phyloP scores from a whole-genome alignment of 1,140 invertebrate species.

The Whitmania pigra region DNA sequence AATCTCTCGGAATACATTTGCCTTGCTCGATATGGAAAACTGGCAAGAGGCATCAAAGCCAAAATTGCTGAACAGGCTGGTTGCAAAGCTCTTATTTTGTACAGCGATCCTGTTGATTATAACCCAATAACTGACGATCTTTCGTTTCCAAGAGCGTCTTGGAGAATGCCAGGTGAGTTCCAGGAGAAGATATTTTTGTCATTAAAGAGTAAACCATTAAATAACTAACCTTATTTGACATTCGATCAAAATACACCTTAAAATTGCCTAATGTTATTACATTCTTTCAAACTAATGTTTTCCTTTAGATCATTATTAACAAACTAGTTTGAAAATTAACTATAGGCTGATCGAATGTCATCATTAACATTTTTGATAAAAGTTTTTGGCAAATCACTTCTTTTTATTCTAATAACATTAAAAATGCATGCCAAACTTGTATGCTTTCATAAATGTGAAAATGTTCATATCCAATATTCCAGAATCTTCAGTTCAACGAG shows the following conservation, averaged over 20 bases:
- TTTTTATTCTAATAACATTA: too few relatives aligned
- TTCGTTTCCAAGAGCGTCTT: slow-evolving; percentile 35
- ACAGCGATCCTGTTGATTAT: slow-evolving; percentile 46
- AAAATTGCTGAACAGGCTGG: slow-evolving; percentile 35
- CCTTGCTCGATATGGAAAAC: slow-evolving; percentile 45
- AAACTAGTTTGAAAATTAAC: too few relatives aligned
- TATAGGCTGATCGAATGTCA: too few relatives aligned
- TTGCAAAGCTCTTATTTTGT: slow-evolving; percentile 43
- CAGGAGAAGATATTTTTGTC: slow-evolving; percentile 27
- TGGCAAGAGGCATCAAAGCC: slow-evolving; percentile 46
- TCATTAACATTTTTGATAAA: too few relatives aligned
- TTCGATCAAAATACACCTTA: too few relatives aligned
- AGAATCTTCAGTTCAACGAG: slow-evolving; percentile 40
- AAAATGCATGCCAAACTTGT: too few relatives aligned
- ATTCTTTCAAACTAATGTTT: too few relatives aligned
- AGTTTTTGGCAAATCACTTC: too few relatives aligned
- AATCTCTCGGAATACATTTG: slow-evolving; percentile 42
- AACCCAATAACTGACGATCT: slow-evolving; percentile 25
- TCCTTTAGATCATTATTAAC: too few relatives aligned
- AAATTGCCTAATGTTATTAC: too few relatives aligned
- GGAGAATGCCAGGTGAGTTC: slow-evolving; percentile 46
- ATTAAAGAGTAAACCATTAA: slow-evolving; percentile 26
- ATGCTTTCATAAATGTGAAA: slow-evolving; percentile 21
- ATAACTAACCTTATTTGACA: not conserved
- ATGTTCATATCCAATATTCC: slow-evolving; percentile 41